phyloP scores from a whole-genome alignment of 2,113 vertebrate genomes.

The Tetraodon nigroviridis region DNA sequence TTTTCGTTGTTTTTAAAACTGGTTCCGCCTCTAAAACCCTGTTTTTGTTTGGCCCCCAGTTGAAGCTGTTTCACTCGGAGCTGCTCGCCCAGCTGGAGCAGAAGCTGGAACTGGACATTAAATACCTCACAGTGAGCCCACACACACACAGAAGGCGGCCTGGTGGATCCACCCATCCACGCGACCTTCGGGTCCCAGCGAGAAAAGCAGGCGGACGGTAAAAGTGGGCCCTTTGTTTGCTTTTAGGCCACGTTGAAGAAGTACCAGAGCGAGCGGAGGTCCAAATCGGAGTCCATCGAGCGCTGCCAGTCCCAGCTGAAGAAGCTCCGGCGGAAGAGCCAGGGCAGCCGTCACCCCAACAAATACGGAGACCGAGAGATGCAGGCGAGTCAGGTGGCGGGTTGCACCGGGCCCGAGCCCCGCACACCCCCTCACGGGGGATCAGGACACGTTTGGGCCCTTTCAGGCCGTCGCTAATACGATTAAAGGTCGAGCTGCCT shows the following conservation, averaged over 20 bases:
- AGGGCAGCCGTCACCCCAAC: conserved; percentile 80
- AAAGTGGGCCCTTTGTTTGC: neutral
- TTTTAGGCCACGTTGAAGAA: conserved; percentile 80
- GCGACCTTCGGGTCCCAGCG: neutral
- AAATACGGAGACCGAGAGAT: conserved; percentile 85
- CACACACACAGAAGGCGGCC: too few relatives aligned
- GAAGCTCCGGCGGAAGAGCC: conserved; percentile 81
- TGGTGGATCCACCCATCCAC: too few relatives aligned
- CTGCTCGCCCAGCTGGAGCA: conserved; percentile 82
- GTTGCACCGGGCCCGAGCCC: too few relatives aligned
- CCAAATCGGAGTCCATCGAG: conserved; percentile 79
- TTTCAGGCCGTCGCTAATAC: conserved; percentile 26
- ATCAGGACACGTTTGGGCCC: conserved; percentile 26
- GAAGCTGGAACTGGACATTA: conserved; percentile 83
- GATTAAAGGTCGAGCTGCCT: conserved; percentile 56
- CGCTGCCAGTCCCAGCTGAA: conserved; percentile 82
- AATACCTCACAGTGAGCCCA: conserved; percentile 75
- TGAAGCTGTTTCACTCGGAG: conserved; percentile 84
- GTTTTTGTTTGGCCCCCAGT: conserved; percentile 48
- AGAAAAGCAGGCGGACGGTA: neutral
- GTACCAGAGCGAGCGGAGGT: conserved; percentile 79
- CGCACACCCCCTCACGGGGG: conserved; percentile 2
- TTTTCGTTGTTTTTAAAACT: neutral
- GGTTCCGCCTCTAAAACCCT: neutral
- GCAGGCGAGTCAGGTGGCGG: conserved; percentile 65